Conservation (phyloP, 2,113 vertebrate genomes). For the Colius striatus region DNA sequence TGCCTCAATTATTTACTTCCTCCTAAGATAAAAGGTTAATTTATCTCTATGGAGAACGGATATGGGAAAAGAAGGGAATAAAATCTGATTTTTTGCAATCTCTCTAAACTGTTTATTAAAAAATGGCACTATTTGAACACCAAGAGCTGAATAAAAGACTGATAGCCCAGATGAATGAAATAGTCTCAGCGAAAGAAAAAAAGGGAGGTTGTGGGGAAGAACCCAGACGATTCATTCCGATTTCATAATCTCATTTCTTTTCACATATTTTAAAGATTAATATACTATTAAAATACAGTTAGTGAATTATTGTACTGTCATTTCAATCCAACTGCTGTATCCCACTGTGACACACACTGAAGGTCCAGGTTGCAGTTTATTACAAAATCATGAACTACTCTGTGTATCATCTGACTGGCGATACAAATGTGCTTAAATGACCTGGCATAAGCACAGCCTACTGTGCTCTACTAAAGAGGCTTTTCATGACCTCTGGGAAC, state of each 20-base stretch:
- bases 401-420: conserved; percentile 35
- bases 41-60: neutral
- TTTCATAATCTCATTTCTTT: conserved; percentile 2
- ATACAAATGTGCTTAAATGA: conserved; percentile 63
- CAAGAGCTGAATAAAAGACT: neutral
- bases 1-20: conserved; percentile 13
- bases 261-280: conserved; percentile 1
- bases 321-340: neutral
- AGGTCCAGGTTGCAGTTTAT: conserved; percentile 32
- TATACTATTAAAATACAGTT: neutral
- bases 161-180: neutral
- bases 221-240: neutral
- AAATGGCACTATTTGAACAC: neutral
- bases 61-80: neutral
- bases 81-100: conserved; percentile 17
- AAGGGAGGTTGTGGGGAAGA: neutral
- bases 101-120: neutral
- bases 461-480: conserved; percentile 54
- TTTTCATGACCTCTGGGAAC: conserved; percentile 71
- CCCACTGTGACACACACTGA: neutral
- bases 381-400: conserved; percentile 32
- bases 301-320: neutral
- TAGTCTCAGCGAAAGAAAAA: neutral
- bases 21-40: conserved; percentile 40
- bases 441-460: conserved; percentile 49